phyloP scores from a whole-genome alignment of 2,113 vertebrate species.

The Echinops telfairi region DNA sequence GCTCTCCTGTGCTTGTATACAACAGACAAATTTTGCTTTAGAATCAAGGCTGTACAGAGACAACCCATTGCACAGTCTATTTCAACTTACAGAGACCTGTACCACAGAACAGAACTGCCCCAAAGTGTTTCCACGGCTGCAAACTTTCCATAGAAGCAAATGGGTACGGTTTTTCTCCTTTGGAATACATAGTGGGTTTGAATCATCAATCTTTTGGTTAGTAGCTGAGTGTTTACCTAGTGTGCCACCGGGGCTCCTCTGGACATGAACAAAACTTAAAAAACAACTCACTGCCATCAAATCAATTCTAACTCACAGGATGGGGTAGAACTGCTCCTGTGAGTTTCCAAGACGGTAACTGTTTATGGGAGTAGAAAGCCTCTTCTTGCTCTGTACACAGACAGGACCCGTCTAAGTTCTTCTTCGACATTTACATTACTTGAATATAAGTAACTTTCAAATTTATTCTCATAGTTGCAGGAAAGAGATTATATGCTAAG shows the following conservation, averaged over 20 bases:
- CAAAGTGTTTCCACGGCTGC: not conserved
- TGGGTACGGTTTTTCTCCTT: not conserved
- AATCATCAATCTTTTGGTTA: not conserved
- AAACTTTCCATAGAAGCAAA: not conserved
- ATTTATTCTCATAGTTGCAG: constrained; percentile 52
- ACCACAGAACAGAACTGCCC: too few relatives aligned
- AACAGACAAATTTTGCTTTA: too few relatives aligned
- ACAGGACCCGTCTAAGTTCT: not conserved
- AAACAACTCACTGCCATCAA: too few relatives aligned
- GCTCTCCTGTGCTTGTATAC: too few relatives aligned
- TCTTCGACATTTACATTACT: constrained; percentile 46
- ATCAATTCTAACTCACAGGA: too few relatives aligned
- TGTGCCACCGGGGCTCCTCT: not conserved
- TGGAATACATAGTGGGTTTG: not conserved
- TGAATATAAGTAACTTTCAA: constrained; percentile 39
- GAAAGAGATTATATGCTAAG: not conserved
- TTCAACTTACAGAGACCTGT: not conserved
- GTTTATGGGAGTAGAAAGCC: too few relatives aligned
- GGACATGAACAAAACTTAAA: too few relatives aligned
- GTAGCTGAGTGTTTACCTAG: not conserved
- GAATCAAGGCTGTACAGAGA: too few relatives aligned
- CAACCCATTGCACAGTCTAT: not conserved
- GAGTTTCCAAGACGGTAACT: too few relatives aligned
- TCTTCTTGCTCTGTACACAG: not conserved
- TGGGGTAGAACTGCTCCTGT: too few relatives aligned